Evolutionary conservation across 2,113 vertebrate species (phyloP).

Genomic region (human (Homo sapiens)): GRCh38 chr16:63506001-63506500

Average conservation of each 20-base stretch:
- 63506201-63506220: background rate
- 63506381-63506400: background rate
- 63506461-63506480: background rate
- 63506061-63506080: background rate
- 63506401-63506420: background rate
- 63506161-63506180: background rate
- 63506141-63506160: background rate
- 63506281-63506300: background rate
- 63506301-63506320: background rate
- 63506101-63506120: background rate
- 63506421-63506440: background rate
- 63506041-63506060: background rate
- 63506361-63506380: background rate
- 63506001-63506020: background rate
- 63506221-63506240: background rate
- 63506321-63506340: background rate
- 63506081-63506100: background rate
- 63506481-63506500: background rate
- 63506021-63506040: background rate
- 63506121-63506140: background rate
- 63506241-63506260: background rate
- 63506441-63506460: background rate
- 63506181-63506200: background rate
- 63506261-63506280: background rate
- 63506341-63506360: background rate